Evolutionary conservation across 2,113 vertebrate species (phyloP).

Genomic region (Puntigrus tetrazona): DNA sequence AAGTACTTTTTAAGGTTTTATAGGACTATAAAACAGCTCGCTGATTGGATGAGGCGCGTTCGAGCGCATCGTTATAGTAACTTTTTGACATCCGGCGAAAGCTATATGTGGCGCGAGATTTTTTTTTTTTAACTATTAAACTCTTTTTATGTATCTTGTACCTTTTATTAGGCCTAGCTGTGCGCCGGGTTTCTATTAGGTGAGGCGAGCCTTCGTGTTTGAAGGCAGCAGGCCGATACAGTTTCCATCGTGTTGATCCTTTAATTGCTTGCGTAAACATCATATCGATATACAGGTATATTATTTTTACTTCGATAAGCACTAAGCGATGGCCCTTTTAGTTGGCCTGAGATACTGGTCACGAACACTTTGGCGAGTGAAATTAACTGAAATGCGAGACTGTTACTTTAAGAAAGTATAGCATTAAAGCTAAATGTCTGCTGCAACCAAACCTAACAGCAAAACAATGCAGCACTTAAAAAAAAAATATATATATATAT

Average conservation of each 20-base stretch:
- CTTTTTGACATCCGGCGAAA: neutral
- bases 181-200: neutral
- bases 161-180: neutral
- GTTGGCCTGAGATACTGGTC: neutral
- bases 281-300: neutral
- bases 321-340: neutral
- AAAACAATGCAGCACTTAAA: neutral
- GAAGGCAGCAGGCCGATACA: neutral
- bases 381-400: neutral
- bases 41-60: neutral
- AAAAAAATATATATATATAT: no score
- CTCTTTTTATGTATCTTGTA: neutral
- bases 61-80: neutral
- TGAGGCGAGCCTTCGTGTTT: neutral
- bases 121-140: no score
- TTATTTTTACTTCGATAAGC: neutral
- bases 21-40: neutral
- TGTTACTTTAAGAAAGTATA: neutral
- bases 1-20: neutral
- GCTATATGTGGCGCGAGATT: no score
- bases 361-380: no score
- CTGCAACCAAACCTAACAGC: neutral
- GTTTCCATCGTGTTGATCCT: neutral
- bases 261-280: neutral
- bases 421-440: neutral